Evolutionary conservation across 2,113 vertebrate species (phyloP).

Genomic region (Ia io): DNA sequence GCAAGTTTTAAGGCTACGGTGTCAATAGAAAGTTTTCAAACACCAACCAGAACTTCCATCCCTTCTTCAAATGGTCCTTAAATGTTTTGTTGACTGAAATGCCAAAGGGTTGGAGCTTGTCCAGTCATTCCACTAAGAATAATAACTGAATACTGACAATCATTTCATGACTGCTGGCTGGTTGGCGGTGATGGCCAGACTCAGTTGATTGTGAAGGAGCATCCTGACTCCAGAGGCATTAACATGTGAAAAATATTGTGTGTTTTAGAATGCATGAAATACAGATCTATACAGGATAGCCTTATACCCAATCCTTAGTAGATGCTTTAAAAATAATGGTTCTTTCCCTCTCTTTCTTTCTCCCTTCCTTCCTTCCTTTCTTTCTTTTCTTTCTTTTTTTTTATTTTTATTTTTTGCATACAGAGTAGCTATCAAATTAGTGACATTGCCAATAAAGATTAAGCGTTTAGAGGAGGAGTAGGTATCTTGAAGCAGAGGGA

Average conservation of each 20-base stretch:
- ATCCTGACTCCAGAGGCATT: background rate
- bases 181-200: background rate
- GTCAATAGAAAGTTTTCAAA: background rate
- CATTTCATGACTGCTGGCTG: background rate
- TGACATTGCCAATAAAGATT: background rate
- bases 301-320: background rate
- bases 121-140: background rate
- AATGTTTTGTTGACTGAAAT: background rate
- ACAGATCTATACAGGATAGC: background rate
- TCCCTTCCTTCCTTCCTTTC: too few relatives aligned
- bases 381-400: too few relatives aligned
- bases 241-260: background rate
- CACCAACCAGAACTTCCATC: background rate
- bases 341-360: background rate
- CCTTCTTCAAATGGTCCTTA: background rate
- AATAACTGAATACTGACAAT: background rate
- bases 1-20: background rate
- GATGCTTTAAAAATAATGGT: background rate
- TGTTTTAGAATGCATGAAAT: background rate
- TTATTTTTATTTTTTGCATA: background rate
- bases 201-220: background rate
- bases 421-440: background rate
- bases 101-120: background rate
- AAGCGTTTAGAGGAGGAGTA: background rate
- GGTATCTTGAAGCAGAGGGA: background rate